Evolutionary conservation across 2,797 vertebrate genomes (phyloP).

Genomic region (Micropoecilia bifurca): DNA sequence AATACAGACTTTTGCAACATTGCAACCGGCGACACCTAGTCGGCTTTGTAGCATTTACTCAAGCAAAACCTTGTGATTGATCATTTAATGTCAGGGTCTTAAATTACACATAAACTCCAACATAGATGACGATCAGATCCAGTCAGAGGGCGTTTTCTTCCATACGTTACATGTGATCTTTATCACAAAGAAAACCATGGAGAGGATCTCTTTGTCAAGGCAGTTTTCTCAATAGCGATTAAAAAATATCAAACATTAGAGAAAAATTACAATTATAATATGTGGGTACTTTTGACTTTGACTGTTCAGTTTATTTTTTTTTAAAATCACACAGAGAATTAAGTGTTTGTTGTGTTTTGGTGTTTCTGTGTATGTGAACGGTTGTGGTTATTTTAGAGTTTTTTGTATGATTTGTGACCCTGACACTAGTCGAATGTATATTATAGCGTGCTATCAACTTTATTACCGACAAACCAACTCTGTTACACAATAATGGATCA

Average conservation of each 20-base stretch:
- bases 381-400: conserved; percentile 21
- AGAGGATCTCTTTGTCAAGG: not conserved
- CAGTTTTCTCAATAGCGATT: not conserved
- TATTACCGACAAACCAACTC: conserved; percentile 39
- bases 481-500: conserved; percentile 7
- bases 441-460: conserved; percentile 45
- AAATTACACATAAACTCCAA: conserved; percentile 41
- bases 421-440: conserved; percentile 70
- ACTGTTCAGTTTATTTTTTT: conserved; percentile 57
- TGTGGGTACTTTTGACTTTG: conserved; percentile 48
- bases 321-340: conserved; percentile 20
- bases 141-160: not conserved
- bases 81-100: conserved; percentile 63
- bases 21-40: not conserved
- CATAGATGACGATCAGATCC: not conserved
- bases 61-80: conserved; percentile 45
- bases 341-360: conserved; percentile 16
- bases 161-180: not conserved
- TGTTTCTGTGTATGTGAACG: conserved; percentile 29
- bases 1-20: not conserved
- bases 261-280: not conserved
- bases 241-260: not conserved
- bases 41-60: not conserved
- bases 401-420: conserved; percentile 31
- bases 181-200: not conserved